Evolutionary conservation across 1,140 invertebrate genomes (phyloP).

Genomic region (Papilio aristodemus): DNA sequence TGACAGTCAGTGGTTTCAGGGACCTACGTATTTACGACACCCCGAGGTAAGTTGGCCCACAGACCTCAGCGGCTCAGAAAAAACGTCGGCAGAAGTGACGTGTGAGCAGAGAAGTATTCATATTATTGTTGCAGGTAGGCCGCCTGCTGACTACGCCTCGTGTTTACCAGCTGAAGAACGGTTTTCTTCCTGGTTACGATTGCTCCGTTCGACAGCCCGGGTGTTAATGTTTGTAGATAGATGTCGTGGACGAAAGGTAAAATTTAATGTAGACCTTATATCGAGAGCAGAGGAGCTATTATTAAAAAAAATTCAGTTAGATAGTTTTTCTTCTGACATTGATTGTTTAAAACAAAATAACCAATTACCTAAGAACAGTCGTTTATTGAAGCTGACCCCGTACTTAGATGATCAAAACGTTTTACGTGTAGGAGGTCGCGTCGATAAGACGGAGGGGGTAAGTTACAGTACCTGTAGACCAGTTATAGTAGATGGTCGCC

Average conservation of each 20-base stretch:
- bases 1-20: conserved; percentile 30
- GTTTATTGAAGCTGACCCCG: conserved; percentile 34
- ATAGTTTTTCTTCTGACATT: conserved; percentile 34
- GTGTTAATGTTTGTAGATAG: conserved; percentile 38
- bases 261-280: conserved; percentile 30
- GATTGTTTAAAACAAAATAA: conserved; percentile 31
- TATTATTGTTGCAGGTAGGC: conserved; percentile 1
- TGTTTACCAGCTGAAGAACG: conserved; percentile 33
- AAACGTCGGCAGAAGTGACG: conserved; percentile 5
- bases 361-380: conserved; percentile 29
- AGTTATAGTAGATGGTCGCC: conserved; percentile 24
- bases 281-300: conserved; percentile 35
- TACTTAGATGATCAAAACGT: conserved; percentile 34
- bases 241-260: conserved; percentile 23
- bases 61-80: conserved; percentile 24
- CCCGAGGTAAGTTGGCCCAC: conserved; percentile 37
- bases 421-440: conserved; percentile 39
- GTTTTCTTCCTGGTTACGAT: conserved; percentile 35
- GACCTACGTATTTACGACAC: conserved; percentile 21
- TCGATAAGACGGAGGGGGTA: conserved; percentile 23
- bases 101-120: conserved; percentile 33
- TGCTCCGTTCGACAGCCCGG: conserved; percentile 33
- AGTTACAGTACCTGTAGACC: conserved; percentile 4
- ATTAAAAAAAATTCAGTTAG: conserved; percentile 36
- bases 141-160: conserved; percentile 9